Percentiles rank a stretch among this genome's conserved stretches.
Evolutionary conservation across 2,797 vertebrate genomes (phyloP).

Genomic region (Distichodus sexfasciatus): DNA sequence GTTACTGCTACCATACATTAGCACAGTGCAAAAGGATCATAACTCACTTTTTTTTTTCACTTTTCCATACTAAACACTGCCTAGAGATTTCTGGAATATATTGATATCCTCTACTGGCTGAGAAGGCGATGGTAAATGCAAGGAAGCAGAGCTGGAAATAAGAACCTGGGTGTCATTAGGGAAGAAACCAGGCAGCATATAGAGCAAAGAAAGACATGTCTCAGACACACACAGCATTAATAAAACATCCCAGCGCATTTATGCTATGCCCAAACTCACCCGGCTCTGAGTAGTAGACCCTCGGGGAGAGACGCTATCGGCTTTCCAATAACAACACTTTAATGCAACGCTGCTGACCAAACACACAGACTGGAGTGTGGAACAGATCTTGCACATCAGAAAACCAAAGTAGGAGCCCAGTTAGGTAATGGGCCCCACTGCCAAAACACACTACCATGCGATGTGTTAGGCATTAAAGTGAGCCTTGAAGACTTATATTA

Average conservation of each 20-base stretch:
- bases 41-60: background rate
- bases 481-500: no score
- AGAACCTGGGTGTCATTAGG: background rate
- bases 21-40: background rate
- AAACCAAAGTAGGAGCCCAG: no score
- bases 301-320: background rate
- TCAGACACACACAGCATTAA: slow-evolving; percentile 12
- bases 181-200: slow-evolving; percentile 4
- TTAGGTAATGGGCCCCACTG: no score
- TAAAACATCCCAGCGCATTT: slow-evolving; percentile 24
- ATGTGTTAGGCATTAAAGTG: no score
- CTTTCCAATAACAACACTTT: slow-evolving; percentile 20
- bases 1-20: background rate
- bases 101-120: background rate
- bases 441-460: no score
- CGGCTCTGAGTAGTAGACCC: slow-evolving; percentile 8
- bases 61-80: background rate
- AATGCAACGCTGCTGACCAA: slow-evolving; percentile 20
- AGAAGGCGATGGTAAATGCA: background rate
- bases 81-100: background rate
- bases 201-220: background rate
- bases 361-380: background rate
- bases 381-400: background rate
- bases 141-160: background rate
- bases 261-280: background rate